Evolutionary conservation across 1,140 invertebrate genomes (phyloP), one percentile per base, ranked within the genome.

Genomic region (Drosophila setifemur): DNA sequence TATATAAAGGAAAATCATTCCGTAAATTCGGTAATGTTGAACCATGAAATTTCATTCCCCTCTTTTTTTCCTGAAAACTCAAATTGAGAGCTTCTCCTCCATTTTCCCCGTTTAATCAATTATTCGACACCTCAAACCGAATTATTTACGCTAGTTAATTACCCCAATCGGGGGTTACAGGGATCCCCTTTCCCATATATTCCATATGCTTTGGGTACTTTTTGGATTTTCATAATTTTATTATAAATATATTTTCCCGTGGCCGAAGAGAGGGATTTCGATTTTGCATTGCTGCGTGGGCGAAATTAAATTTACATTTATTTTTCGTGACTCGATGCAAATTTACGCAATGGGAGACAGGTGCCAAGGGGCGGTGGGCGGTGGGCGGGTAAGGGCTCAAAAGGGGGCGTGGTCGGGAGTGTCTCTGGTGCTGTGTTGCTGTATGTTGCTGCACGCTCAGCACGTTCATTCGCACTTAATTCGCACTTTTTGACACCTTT

Each of bases 391-490:
- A 29, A 11, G 31, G 39, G n/a, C 9, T 7, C 3, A 7, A 8
- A 14, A 23, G 73, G 47, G 61, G 73, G 73, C 60, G 78, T 68
- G 72, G 61, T 40, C 43, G 7, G 1, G 53, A n/a, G 55, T 64
- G 29, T 63, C 55, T 63, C 37, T 47, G n/a, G 14, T 50, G 64
- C n/a, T n/a, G n/a, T n/a, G n/a, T n/a, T n/a, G n/a, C n/a, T n/a
- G n/a, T n/a, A n/a, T n/a, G n/a, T n/a, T n/a, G n/a, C 52, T 78
- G 79, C 79, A 79, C 79, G 79, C 79, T 85, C 79, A 83, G 79
- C 79, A 85, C 79, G 79, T 83, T 83, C 85, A 85, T 85, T 83
- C 79, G 79, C 79, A 85, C 79, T 85, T 83, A 83, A 83, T 83
- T 83, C 81, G 79, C 79, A 83, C 79, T 83, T 83, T 83, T 83